phyloP scores from a whole-genome alignment of 2,888 invertebrate genomes.

The Torymus auratus region DNA sequence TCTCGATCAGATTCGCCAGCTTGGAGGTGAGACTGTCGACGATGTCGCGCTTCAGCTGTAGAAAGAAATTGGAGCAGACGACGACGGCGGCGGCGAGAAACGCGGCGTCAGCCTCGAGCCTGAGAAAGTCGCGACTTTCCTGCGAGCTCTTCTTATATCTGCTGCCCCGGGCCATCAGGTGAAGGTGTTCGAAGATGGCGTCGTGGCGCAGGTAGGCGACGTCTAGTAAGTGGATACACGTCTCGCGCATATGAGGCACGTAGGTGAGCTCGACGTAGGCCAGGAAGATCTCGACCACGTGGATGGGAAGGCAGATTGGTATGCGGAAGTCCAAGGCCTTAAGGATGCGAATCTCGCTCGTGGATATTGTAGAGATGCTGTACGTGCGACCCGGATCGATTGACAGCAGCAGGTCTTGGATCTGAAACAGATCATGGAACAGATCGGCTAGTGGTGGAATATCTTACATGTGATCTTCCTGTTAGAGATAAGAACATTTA shows the following conservation, averaged over 20 bases:
- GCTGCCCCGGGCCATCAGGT: constrained; percentile 48
- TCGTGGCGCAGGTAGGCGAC: constrained; percentile 65
- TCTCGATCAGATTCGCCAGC: constrained; percentile 55
- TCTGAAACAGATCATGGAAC: constrained; percentile 58
- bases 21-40: constrained; percentile 41
- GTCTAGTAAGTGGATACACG: constrained; percentile 63
- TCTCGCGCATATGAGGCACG: constrained; percentile 56
- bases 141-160: constrained; percentile 31
- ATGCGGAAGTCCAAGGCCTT: constrained; percentile 65
- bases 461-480: too few relatives aligned
- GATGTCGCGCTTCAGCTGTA: constrained; percentile 40
- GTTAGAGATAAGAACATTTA: too few relatives aligned
- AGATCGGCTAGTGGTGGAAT: too few relatives aligned
- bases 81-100: constrained; percentile 62
- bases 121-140: constrained; percentile 39
- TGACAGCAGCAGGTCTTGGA: constrained; percentile 62
- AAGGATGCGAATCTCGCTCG: constrained; percentile 68
- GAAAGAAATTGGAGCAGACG: constrained; percentile 60
- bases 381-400: constrained; percentile 65
- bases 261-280: constrained; percentile 60
- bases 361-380: constrained; percentile 60
- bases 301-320: constrained; percentile 63
- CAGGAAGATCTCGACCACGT: constrained; percentile 65
- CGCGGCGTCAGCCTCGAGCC: constrained; percentile 58
- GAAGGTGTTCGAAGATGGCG: constrained; percentile 60